These are phyloP conservation scores for Pedicia rivosa DNA, from an alignment of 2,888 invertebrate species.

Conservation along the genomic window DNA sequence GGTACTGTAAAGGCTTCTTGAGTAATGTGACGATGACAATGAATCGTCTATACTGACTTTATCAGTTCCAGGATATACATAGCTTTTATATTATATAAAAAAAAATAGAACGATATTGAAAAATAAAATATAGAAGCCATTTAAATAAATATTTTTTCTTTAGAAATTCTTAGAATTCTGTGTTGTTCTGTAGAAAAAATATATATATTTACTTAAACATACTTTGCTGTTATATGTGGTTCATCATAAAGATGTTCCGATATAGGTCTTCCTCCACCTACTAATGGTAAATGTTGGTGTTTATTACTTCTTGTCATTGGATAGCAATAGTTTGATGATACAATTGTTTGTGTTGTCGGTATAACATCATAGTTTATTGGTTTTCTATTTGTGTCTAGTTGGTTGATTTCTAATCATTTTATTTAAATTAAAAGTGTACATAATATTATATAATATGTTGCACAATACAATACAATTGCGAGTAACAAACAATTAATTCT, in stretches of 20 bases:
- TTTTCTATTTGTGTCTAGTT: neutral
- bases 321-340: neutral
- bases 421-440: no score
- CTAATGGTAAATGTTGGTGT: neutral
- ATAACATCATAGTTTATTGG: neutral
- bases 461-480: no score
- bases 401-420: no score
- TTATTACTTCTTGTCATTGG: neutral
- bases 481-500: no score
- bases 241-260: slow-evolving; percentile 3
- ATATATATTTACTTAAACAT: neutral
- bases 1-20: slow-evolving; percentile 2
- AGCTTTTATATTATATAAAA: no score
- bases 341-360: neutral
- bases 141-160: no score
- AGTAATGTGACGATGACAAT: slow-evolving; percentile 1
- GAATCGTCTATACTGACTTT: slow-evolving; percentile 3
- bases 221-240: slow-evolving; percentile 1
- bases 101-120: no score
- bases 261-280: neutral
- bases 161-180: no score
- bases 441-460: no score
- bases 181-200: no score
- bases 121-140: no score
- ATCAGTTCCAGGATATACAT: no score